These are phyloP conservation scores for Colletes latitarsis DNA, from an alignment of 1,140 invertebrate species.

Conservation along the genomic window DNA sequence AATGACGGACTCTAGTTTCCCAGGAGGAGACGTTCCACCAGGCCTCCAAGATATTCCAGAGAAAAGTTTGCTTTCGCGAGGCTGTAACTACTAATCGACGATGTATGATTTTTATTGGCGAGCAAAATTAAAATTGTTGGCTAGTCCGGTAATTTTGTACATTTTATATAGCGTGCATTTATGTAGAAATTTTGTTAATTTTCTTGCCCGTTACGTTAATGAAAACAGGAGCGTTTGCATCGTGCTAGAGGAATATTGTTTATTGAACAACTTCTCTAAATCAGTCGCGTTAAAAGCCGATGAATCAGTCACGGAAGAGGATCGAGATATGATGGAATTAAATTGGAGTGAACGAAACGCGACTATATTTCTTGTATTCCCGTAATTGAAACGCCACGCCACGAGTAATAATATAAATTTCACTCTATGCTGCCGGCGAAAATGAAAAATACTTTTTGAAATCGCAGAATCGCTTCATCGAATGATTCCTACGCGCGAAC, in stretches of 20 bases:
- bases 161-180: too few species aligned
- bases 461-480: background rate
- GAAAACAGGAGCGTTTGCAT: too few species aligned
- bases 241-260: background rate
- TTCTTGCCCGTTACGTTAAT: too few species aligned
- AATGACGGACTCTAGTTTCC: constrained; percentile 25
- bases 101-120: too few species aligned
- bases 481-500: background rate
- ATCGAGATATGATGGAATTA: constrained; percentile 6
- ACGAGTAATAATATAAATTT: constrained; percentile 36
- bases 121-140: too few species aligned
- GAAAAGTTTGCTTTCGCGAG: background rate
- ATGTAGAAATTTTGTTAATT: too few species aligned
- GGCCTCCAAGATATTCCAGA: background rate
- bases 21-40: constrained; percentile 10
- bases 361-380: constrained; percentile 1
- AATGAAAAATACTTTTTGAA: background rate
- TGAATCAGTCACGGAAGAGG: background rate
- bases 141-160: too few species aligned
- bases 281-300: too few species aligned
- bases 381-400: constrained; percentile 26
- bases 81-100: too few species aligned
- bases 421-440: background rate
- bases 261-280: background rate
- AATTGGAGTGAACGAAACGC: constrained; percentile 12